Base-by-base conservation (phyloP, 64 coral and sea anemone species). In the Acropora yongei region DNA sequence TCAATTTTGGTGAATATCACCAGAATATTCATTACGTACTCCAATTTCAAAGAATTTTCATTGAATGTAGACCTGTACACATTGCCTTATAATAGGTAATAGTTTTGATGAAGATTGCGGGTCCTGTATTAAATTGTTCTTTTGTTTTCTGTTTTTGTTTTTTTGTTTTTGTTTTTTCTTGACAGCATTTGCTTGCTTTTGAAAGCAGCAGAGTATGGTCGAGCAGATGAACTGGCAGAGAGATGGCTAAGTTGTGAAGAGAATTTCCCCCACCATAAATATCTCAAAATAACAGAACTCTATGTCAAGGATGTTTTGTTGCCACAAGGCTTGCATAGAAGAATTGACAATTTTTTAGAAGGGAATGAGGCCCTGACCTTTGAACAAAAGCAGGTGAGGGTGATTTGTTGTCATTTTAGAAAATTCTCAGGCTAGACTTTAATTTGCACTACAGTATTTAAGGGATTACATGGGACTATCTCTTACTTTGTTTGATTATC, bases 241-340 rank as follows among this genome's bases (percentile, higher is more conserved):
- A 71, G 72, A 30, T 85, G 82, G 82, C 82, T 85, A 13, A 0
- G 2, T 20, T 72, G 16, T 40, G 82, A 85, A 20, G 44, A 85
- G 12, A 85, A 85, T 43, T 85, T 85, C 44, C 44, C 10, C 45
- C 65, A 85, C 14, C 61, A 71, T 1, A 69, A 85, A 30, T 85
- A 85, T 47, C 2, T 69, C 3, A 14, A 71, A 71, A 71, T 85
- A 85, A 68, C 82, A 71, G 63, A 49, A 71, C 18, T 67, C 17
- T 85, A 85, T n/a, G 12, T 85, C 61, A 85, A 85, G 17, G 44
- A 49, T 85, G 46, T 85, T 85, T 49, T 85, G 8, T 18, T 85
- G 16, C 82, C 82, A 19, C 82, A 85, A 85, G 18, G 18, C 48
- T 85, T 85, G 8, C 8, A 68, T 49, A 57, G 66, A 71, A 71